These are phyloP conservation scores for Rapana venosa DNA, from an alignment of 2,888 invertebrate genomes.

Conservation along the genomic window DNA sequence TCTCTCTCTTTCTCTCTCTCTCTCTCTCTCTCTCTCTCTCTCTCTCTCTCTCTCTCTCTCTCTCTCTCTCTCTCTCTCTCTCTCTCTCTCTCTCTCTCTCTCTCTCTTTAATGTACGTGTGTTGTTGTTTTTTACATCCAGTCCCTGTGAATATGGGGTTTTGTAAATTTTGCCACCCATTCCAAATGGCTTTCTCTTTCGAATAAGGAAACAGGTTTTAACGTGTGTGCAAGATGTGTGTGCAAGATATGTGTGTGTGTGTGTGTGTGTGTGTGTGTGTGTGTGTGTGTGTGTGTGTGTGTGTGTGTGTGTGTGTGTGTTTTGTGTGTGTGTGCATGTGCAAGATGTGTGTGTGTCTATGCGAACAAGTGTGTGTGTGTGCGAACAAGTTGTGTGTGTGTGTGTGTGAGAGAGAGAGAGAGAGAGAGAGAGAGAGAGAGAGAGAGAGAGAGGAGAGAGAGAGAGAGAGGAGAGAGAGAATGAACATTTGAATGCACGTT, in stretches of 20 bases:
- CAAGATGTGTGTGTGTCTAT: neutral
- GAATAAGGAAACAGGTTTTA: too few relatives aligned
- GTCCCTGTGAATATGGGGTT: too few relatives aligned
- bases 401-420: neutral
- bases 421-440: neutral
- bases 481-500: too few relatives aligned
- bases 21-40: neutral
- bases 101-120: neutral
- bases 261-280: neutral
- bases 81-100: neutral
- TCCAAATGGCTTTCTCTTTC: too few relatives aligned
- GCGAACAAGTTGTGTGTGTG: neutral
- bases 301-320: slow-evolving; percentile 25
- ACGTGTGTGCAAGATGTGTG: neutral
- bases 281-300: neutral
- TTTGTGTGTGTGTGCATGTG: neutral
- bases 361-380: neutral
- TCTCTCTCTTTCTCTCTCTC: neutral
- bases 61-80: neutral
- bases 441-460: neutral
- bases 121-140: neutral
- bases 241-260: neutral
- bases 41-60: neutral
- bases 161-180: too few relatives aligned
- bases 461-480: neutral